phyloP scores from a whole-genome alignment of 2,888 invertebrate genomes.

The Hypercompe scribonia region DNA sequence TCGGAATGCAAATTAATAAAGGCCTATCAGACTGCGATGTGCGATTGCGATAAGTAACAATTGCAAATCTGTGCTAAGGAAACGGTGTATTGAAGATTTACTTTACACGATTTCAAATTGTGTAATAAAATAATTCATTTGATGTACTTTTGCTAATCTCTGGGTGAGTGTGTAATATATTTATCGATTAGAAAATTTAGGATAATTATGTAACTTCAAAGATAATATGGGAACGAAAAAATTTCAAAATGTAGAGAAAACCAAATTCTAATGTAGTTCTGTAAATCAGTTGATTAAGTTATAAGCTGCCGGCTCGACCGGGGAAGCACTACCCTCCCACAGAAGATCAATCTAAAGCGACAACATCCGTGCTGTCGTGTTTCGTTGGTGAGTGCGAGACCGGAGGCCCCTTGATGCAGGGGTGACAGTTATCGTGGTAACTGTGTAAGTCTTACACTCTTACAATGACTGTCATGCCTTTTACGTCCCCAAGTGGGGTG shows the following conservation, averaged over 20 bases:
- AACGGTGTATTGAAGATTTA: not conserved
- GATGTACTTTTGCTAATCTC: not conserved
- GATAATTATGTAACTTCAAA: not conserved
- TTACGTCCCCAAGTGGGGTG: no score
- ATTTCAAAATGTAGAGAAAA: no score
- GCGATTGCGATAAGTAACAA: not conserved
- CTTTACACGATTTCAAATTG: not conserved
- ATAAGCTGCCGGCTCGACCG: no score
- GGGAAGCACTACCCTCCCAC: no score
- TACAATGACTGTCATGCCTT: no score
- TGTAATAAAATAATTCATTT: not conserved
- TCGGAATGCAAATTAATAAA: no score
- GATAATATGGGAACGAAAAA: constrained; percentile 41
- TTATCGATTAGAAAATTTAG: not conserved
- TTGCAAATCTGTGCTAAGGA: not conserved
- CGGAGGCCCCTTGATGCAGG: no score
- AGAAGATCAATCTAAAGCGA: no score
- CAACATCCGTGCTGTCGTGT: no score
- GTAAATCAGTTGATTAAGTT: not conserved
- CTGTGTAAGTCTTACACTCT: no score
- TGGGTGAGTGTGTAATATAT: not conserved
- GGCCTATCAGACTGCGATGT: not conserved
- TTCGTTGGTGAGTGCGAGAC: no score
- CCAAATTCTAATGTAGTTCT: not conserved
- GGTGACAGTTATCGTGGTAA: no score